Percentiles rank a stretch among this genome's conserved stretches.
Evolutionary conservation across 2,113 vertebrate genomes (phyloP).

Genomic region (Coreoperca whiteheadi): DNA sequence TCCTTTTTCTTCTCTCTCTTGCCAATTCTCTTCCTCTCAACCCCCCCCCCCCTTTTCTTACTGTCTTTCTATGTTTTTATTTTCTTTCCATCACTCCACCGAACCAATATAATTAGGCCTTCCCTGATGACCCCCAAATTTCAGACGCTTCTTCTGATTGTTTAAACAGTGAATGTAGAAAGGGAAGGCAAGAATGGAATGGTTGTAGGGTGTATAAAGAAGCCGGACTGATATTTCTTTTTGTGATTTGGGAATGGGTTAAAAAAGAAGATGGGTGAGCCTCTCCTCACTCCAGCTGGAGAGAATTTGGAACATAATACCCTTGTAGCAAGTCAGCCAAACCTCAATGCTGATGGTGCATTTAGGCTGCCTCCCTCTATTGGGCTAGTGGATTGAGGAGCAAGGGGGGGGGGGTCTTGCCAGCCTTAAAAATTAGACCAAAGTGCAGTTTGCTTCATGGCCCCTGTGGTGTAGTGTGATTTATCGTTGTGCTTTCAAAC

Average conservation of each 20-base stretch:
- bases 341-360: constrained; percentile 78
- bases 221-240: constrained; percentile 29
- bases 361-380: constrained; percentile 67
- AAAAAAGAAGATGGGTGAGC: constrained; percentile 61
- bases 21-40: constrained; percentile 25
- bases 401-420: constrained; percentile 8
- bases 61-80: constrained; percentile 36
- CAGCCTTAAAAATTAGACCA: constrained; percentile 73
- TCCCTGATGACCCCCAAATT: constrained; percentile 61
- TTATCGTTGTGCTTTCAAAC: constrained; percentile 79
- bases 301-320: constrained; percentile 83
- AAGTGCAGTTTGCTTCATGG: constrained; percentile 71
- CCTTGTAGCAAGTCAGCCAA: constrained; percentile 71
- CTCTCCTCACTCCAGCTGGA: constrained; percentile 76
- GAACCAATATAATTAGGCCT: constrained; percentile 40
- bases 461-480: constrained; percentile 76
- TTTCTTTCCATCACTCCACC: constrained; percentile 41
- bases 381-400: constrained; percentile 66
- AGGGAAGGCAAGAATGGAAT: constrained; percentile 37
- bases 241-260: constrained; percentile 51
- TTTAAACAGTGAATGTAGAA: constrained; percentile 69
- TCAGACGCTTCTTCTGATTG: constrained; percentile 67
- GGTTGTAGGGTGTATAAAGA: constrained; percentile 56
- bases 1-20: constrained; percentile 54
- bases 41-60: constrained; percentile 5